Conservation (phyloP, 92 coral and sea anemone genomes). For the Umimayanthus chanpuru region DNA sequence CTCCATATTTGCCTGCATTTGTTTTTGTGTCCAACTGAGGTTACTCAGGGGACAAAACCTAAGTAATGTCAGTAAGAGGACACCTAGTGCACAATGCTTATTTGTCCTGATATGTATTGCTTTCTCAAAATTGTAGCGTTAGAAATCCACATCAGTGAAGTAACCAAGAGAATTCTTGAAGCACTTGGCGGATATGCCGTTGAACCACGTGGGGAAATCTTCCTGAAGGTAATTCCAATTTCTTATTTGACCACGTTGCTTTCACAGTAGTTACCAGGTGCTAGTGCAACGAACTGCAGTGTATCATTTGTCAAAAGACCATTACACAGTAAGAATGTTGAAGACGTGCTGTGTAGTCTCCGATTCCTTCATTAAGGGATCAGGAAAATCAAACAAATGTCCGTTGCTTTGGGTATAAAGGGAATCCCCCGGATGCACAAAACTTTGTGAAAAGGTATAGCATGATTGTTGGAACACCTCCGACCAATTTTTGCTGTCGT, state of each 20-base stretch:
- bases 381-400: no score
- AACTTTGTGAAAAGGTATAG: no score
- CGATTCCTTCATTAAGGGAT: no score
- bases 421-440: no score
- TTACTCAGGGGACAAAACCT: no score
- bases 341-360: no score
- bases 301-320: background rate
- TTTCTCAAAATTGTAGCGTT: constrained; percentile 52
- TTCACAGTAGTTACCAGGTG: background rate
- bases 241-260: background rate
- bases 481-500: no score
- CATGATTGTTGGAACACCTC: no score
- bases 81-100: background rate
- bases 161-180: constrained; percentile 77
- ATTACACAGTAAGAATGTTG: background rate
- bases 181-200: constrained; percentile 80
- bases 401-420: no score
- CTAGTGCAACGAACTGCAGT: background rate
- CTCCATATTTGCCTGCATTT: no score
- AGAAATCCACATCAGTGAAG: constrained; percentile 86
- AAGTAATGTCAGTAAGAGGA: no score
- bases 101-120: background rate
- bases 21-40: no score
- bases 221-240: constrained; percentile 61
- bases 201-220: constrained; percentile 83